Base-by-base conservation (phyloP, 2,113 vertebrate species). In the Dissostichus mawsoni region DNA sequence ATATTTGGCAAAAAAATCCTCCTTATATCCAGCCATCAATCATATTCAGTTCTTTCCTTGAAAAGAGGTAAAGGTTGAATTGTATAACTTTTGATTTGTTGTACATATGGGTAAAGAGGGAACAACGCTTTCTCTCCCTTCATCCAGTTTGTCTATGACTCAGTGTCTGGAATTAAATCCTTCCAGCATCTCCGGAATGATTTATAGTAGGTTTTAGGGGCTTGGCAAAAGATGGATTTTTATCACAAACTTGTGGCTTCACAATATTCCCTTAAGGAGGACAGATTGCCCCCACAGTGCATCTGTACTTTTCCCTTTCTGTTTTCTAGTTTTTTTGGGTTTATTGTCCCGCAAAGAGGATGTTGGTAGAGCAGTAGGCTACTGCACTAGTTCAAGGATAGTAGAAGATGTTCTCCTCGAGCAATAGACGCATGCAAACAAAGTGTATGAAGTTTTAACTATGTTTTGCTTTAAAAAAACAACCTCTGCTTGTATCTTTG, bases 171-270 rank as follows among this genome's bases (percentile, higher is more conserved):
- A 82, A 64, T 61, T 78, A 55, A 76, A 64, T 71, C 63, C 55
- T 69, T 84, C 55, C 66, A 74, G 65, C 47, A 83, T 82, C 56
- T 77, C 25, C 67, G 56, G 17, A 44, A 8, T 78, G 87, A 92
- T 93, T 92, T 87, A 91, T 87, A 41, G 14, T 10, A 69, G 69
- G 70, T 72, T 86, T 69, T 48, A n/a, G 61, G 75, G 70, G 9
- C 70, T 88, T 93, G 90, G 88, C 88, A 75, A 25, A 55, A 55
- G 47, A 78, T 10, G 3, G 33, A 61, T 55, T 69, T 87, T 90
- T 89, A 80, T 91, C 83, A 87, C 86, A 82, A 82, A 45, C 64
- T 85, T 89, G 85, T 79, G 76, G 89, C 81, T 85, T 90, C 7
- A 16, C 77, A 85, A 72, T 76, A 20, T 69, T 85, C 56, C 74